Evolutionary conservation across 92 coral and sea anemone species (phyloP).

Genomic region (Zoanthus solanderi): DNA sequence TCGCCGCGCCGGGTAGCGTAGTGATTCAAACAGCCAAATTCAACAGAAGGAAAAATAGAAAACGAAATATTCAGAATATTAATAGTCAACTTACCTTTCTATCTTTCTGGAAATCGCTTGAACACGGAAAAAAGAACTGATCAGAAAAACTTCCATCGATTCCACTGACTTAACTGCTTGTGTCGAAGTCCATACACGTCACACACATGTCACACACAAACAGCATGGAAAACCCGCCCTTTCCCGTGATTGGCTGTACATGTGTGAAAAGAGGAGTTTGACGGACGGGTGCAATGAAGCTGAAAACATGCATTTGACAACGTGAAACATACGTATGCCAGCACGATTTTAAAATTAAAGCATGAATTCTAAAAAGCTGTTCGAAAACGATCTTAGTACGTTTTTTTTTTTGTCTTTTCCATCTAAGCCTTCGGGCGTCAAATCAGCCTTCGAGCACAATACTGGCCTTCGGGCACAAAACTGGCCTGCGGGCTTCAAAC

Average conservation of each 20-base stretch:
- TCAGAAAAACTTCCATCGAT: not conserved
- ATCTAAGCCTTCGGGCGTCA: no score
- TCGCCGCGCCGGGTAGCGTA: no score
- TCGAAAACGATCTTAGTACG: no score
- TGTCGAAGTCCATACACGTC: not conserved
- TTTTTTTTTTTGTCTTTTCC: no score
- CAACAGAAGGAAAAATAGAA: not conserved
- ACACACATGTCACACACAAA: not conserved
- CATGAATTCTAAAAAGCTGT: no score
- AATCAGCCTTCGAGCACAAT: no score
- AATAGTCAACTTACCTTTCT: slow-evolving; percentile 2
- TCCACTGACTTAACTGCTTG: no score
- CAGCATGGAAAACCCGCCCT: not conserved
- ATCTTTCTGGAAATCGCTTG: not conserved
- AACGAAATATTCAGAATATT: not conserved
- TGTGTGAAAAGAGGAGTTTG: slow-evolving; percentile 5
- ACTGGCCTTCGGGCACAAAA: no score
- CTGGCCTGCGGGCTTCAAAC: no score
- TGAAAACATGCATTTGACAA: not conserved
- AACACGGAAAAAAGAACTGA: not conserved
- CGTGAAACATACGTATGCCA: not conserved
- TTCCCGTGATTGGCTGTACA: slow-evolving; percentile 4
- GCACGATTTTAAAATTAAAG: no score
- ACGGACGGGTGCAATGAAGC: not conserved
- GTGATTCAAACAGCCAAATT: no score